Evolutionary conservation across 2,113 vertebrate species (phyloP).

Genomic region (Electrona antarctica): DNA sequence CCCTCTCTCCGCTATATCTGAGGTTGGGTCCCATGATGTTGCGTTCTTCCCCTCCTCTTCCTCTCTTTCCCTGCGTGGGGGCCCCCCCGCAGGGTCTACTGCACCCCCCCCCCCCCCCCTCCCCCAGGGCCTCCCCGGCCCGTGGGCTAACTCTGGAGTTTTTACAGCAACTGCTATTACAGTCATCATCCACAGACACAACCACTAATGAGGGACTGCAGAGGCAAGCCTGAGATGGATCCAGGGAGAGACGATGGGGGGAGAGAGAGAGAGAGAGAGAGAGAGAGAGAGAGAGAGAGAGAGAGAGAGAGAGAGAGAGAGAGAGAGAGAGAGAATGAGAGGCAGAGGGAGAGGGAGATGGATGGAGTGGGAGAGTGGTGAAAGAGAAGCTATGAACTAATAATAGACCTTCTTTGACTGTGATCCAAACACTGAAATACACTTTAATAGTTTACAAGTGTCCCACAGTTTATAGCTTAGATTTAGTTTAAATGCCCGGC

Average conservation of each 20-base stretch:
- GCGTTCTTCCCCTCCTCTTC: conserved; percentile 56
- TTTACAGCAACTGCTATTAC: conserved; percentile 84
- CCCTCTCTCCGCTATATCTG: conserved; percentile 32
- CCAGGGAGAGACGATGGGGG: conserved; percentile 60
- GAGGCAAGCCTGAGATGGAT: conserved; percentile 68
- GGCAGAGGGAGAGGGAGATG: not conserved
- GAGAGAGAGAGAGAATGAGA: not conserved
- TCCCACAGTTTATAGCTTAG: not conserved
- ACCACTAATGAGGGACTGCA: conserved; percentile 83
- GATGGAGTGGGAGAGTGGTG: not conserved
- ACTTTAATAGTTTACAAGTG: conserved; percentile 25
- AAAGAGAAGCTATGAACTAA: conserved; percentile 7
- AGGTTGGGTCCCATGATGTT: conserved; percentile 51
- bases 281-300: conserved; percentile 34
- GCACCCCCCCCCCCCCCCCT: conserved; percentile 50
- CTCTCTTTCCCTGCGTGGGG: conserved; percentile 70
- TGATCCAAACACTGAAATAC: conserved; percentile 26
- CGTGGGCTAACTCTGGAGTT: conserved; percentile 77
- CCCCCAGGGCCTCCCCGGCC: conserved; percentile 59
- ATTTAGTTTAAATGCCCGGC: not conserved
- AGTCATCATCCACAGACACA: conserved; percentile 83
- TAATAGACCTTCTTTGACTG: conserved; percentile 34
- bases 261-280: conserved; percentile 63
- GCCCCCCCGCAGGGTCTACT: conserved; percentile 50
- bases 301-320: not conserved